A percentile compares a stretch with the other conserved stretches of the same genome.
Conservation (phyloP, 1,140 invertebrate genomes). For the Matsumurasca onukii region DNA sequence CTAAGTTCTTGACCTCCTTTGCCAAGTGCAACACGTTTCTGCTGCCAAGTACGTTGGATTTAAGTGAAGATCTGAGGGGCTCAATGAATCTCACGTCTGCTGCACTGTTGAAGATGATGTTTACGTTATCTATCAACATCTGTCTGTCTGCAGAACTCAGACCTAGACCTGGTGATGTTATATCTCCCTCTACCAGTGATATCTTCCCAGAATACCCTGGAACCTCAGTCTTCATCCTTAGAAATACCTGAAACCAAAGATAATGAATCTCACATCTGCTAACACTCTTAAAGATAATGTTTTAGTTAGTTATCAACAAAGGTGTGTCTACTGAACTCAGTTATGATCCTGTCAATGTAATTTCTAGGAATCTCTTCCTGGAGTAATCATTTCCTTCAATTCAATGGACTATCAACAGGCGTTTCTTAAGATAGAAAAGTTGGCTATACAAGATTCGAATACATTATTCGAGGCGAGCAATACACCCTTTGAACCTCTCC, state of each 20-base stretch:
- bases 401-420: too few species aligned
- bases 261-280: too few species aligned
- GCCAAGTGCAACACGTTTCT: slow-evolving; percentile 71
- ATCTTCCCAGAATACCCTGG: not conserved
- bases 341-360: too few species aligned
- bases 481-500: too few species aligned
- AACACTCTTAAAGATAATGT: too few species aligned
- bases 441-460: too few species aligned
- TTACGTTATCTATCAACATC: slow-evolving; percentile 42
- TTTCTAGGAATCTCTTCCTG: too few species aligned
- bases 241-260: not conserved
- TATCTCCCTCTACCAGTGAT: slow-evolving; percentile 52
- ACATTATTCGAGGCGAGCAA: too few species aligned
- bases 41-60: slow-evolving; percentile 74
- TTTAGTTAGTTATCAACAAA: too few species aligned
- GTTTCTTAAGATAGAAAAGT: too few species aligned
- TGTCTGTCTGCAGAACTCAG: slow-evolving; percentile 50
- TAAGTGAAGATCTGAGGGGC: slow-evolving; percentile 67
- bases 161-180: slow-evolving; percentile 52
- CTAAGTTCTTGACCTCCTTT: slow-evolving; percentile 69
- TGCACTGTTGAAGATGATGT: slow-evolving; percentile 53
- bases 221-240: not conserved
- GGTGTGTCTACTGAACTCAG: too few species aligned
- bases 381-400: too few species aligned
- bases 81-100: slow-evolving; percentile 86